Evolutionary conservation across 2,888 invertebrate genomes (phyloP).

Genomic region (Brachyptera risi): DNA sequence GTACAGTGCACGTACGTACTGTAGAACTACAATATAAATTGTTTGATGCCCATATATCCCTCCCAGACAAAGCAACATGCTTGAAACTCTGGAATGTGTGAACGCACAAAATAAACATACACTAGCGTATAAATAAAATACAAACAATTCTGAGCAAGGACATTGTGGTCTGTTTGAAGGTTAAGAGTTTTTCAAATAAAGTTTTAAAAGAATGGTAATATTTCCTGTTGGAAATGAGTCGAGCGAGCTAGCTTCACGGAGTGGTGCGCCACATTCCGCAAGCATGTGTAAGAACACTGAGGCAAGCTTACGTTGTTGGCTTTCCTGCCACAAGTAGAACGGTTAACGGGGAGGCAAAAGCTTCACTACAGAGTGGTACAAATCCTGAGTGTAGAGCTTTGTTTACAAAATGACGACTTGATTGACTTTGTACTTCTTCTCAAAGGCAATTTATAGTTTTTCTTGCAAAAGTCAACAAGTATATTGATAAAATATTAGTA

Average conservation of each 20-base stretch:
- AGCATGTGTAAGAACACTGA: too few species aligned
- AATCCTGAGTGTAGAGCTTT: constrained; percentile 32
- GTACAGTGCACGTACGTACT: constrained; percentile 24
- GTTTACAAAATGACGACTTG: constrained; percentile 33
- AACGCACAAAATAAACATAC: constrained; percentile 31
- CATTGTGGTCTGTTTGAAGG: constrained; percentile 33
- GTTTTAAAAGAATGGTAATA: too few species aligned
- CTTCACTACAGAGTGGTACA: background rate
- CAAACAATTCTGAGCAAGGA: constrained; percentile 32
- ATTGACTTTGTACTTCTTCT: constrained; percentile 35
- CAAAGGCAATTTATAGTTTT: constrained; percentile 32
- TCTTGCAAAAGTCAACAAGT: constrained; percentile 31
- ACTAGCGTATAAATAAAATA: constrained; percentile 31
- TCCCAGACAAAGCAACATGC: constrained; percentile 42
- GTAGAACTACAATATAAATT: too few species aligned
- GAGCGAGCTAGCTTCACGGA: too few species aligned
- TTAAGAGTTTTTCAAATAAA: too few species aligned
- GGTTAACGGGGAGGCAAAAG: background rate
- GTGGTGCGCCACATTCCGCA: too few species aligned
- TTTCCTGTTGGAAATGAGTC: too few species aligned
- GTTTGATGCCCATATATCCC: constrained; percentile 50
- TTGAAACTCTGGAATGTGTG: constrained; percentile 47
- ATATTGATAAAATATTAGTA: constrained; percentile 33
- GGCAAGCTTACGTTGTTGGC: too few species aligned
- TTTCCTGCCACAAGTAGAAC: too few species aligned